Conservation (phyloP, 2,113 vertebrate species). For the Callaeas wilsoni region DNA sequence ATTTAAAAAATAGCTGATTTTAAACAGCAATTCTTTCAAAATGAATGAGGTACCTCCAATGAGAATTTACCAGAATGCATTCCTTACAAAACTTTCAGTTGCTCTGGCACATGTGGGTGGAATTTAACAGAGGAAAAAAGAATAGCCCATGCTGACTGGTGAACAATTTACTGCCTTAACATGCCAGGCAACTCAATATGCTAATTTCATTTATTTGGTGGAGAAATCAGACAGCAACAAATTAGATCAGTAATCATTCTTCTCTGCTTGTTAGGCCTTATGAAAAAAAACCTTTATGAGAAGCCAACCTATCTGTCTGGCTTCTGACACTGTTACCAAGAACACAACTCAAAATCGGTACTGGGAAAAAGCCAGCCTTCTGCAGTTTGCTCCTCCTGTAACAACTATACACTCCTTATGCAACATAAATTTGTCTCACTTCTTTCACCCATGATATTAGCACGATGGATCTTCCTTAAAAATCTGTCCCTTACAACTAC, state of each 20-base stretch:
- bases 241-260: background rate
- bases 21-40: background rate
- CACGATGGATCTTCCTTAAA: background rate
- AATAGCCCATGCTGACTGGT: background rate
- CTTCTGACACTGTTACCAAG: background rate
- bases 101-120: background rate
- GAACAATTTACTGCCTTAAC: background rate
- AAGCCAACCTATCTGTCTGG: background rate
- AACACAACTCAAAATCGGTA: background rate
- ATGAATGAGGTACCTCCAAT: background rate
- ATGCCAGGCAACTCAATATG: background rate
- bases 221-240: constrained; percentile 12
- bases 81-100: background rate
- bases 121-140: background rate
- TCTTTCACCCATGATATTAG: background rate
- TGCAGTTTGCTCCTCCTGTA: background rate
- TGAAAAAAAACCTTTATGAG: background rate
- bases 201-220: background rate
- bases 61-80: background rate
- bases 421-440: background rate
- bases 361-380: background rate
- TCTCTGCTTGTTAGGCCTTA: background rate
- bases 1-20: background rate
- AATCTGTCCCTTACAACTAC: background rate
- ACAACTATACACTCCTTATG: background rate